Conservation (phyloP, 2,797 vertebrate genomes). For the Hirundo rustica region DNA sequence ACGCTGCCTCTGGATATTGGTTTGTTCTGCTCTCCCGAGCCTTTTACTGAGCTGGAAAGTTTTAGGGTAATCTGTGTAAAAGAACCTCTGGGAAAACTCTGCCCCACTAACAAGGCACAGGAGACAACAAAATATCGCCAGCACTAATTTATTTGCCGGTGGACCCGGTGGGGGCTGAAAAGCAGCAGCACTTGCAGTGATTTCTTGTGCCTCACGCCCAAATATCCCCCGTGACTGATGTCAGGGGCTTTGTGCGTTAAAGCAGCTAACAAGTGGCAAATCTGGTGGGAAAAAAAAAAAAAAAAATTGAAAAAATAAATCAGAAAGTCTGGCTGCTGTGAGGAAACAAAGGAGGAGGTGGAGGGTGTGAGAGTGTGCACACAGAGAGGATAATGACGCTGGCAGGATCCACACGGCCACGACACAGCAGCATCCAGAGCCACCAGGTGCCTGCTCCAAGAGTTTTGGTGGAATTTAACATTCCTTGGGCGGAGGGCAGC, state of each 20-base stretch:
- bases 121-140: neutral
- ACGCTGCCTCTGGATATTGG: neutral
- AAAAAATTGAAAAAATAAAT: neutral
- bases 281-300: neutral
- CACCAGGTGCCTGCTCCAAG: neutral
- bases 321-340: neutral
- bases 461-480: neutral
- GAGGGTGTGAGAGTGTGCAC: neutral
- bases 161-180: neutral
- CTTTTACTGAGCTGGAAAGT: neutral
- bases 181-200: neutral
- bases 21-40: neutral
- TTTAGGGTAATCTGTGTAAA: neutral
- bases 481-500: neutral
- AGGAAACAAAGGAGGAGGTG: neutral
- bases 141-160: neutral
- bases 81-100: neutral
- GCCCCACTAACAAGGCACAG: neutral
- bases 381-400: neutral
- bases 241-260: neutral
- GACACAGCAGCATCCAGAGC: neutral
- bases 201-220: neutral
- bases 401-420: rapidly evolving
- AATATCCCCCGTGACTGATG: neutral
- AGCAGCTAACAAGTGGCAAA: neutral